Conservation (phyloP, 2,888 invertebrate genomes). For the Thymelicus lineola region DNA sequence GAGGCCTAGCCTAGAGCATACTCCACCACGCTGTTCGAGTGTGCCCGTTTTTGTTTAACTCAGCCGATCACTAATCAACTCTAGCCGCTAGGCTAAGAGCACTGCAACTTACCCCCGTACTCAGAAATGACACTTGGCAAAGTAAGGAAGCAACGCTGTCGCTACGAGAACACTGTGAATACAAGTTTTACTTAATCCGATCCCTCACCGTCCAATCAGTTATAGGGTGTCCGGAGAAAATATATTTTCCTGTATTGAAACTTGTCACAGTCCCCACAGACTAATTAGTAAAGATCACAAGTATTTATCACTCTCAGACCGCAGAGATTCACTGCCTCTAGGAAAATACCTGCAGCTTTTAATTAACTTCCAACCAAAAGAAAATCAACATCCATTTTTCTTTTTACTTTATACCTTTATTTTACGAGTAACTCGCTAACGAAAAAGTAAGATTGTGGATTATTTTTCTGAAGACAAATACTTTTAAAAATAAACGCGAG, state of each 20-base stretch:
- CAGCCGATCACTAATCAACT: too few species aligned
- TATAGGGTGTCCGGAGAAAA: not conserved
- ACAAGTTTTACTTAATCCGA: too few species aligned
- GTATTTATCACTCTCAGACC: not conserved
- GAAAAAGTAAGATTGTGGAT: slow-evolving; percentile 4
- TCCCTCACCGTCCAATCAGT: too few species aligned
- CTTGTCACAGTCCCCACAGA: not conserved
- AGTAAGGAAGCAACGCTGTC: too few species aligned
- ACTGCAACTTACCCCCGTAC: too few species aligned
- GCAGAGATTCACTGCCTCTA: not conserved
- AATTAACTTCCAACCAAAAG: slow-evolving; percentile 12
- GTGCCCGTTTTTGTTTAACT: too few species aligned
- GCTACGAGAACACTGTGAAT: too few species aligned
- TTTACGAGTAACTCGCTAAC: not conserved
- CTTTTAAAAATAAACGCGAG: not conserved
- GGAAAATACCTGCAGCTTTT: slow-evolving; percentile 15
- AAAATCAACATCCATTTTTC: slow-evolving; percentile 10
- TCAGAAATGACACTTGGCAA: too few species aligned
- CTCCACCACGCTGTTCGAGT: too few species aligned
- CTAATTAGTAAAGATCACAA: slow-evolving; percentile 10
- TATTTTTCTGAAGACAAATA: not conserved
- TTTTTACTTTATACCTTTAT: slow-evolving; percentile 10
- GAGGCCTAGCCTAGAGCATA: too few species aligned
- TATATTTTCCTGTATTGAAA: not conserved
- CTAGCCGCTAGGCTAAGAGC: too few species aligned